Evolutionary conservation across 2,113 vertebrate species (phyloP), one percentile per base, ranked within the genome.

Genomic region (Lynx canadensis): DNA sequence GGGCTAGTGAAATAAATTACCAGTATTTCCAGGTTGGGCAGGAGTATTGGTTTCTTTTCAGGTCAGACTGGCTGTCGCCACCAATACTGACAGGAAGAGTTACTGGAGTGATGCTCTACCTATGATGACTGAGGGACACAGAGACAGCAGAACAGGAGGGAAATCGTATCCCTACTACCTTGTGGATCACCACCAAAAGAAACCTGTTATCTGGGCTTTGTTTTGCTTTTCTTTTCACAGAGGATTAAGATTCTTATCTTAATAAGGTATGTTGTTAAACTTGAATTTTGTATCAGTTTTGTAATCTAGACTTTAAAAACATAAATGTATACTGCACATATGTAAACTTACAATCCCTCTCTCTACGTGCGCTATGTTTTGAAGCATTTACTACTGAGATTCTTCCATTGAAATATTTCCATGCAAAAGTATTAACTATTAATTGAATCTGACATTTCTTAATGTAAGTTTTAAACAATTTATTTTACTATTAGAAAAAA

Each of bases 21-120:
- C 98, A 98, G 98, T 98, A 97, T 98, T 99, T 99, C 98, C 97
- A 98, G 98, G 55, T 97, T 98, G 98, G 96, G 97, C 93, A 97
- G 84, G 96, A 98, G 98, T 93, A 94, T 95, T 97, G 76, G 98
- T 96, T 97, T 98, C 98, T 98, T 98, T 98, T 98, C 98, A 98
- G 99, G 99, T 99, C 99, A 99, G 99, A 99, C 99, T 99, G 99
- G 97, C 99, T 99, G 99, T 99, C 97, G 98, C 99, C 98, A 99
- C 90, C 88, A 71, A 16, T 0, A 50, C 95, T 97, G 97, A 97
- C 95, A 97, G 97, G 97, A 97, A 98, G 93, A 96, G 90, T 92
- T 90, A 97, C 5, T 91, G 78, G 88, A 68, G 65, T 13, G 97
- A 97, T 96, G 96, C 71, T 79, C 88, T 94, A 81, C 92, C 94